These are phyloP conservation scores for Halcyon leucocephala DNA, from an alignment of 2,797 vertebrate genomes.

Conservation along the genomic window DNA sequence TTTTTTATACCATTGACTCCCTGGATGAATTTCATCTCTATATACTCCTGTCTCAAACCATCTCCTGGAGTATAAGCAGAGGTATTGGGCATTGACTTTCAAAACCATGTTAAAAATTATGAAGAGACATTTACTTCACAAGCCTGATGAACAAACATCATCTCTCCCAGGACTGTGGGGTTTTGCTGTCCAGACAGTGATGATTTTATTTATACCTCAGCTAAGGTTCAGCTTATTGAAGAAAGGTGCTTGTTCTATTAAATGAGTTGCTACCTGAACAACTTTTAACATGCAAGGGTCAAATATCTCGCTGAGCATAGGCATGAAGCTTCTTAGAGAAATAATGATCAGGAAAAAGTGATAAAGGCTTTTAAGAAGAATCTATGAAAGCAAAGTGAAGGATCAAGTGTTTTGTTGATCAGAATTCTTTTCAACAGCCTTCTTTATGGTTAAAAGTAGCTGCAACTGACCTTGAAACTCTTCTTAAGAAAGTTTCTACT, in stretches of 20 bases:
- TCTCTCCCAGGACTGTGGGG: neutral
- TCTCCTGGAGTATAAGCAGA: neutral
- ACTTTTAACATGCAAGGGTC: neutral
- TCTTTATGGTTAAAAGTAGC: slow-evolving; percentile 13
- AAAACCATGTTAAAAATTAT: neutral
- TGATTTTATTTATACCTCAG: neutral
- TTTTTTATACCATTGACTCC: neutral
- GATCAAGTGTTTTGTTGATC: slow-evolving; percentile 11
- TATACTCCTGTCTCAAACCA: neutral
- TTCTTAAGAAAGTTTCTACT: neutral
- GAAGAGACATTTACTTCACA: neutral
- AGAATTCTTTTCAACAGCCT: neutral
- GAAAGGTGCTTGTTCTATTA: neutral
- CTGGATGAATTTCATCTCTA: neutral
- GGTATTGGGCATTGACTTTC: neutral
- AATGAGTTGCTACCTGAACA: neutral
- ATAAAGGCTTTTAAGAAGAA: neutral
- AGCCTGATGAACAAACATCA: neutral
- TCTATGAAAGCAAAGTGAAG: neutral
- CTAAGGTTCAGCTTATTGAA: neutral
- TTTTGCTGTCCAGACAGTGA: neutral
- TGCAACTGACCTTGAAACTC: neutral
- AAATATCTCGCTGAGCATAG: neutral
- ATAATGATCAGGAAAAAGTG: slow-evolving; percentile 6
- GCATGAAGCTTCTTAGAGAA: neutral